Conservation (phyloP, 2,113 vertebrate species). For the Gadus chalcogrammus region DNA sequence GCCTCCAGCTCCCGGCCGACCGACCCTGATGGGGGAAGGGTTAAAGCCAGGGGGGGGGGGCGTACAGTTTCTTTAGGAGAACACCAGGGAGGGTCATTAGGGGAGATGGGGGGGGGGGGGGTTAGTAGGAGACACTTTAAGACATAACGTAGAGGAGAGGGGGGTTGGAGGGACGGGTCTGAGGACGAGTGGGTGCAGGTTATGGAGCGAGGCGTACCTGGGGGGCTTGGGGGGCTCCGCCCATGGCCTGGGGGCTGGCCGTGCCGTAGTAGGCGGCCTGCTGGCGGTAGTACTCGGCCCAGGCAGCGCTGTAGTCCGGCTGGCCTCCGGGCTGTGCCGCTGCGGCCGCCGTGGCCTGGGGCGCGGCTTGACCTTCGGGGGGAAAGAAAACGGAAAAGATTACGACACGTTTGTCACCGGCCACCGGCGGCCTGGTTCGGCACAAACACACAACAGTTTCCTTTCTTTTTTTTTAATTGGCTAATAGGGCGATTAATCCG, state of each 20-base stretch:
- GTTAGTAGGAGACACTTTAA: conserved; percentile 11
- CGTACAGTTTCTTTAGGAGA: neutral
- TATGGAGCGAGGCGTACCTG: conserved; percentile 73
- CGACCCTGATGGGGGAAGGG: conserved; percentile 77
- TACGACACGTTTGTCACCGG: neutral
- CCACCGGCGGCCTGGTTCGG: neutral
- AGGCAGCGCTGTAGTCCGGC: conserved; percentile 95
- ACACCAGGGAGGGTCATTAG: neutral
- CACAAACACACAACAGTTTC: neutral
- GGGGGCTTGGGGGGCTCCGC: conserved; percentile 84
- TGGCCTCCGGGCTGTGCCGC: conserved; percentile 87
- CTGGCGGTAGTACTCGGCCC: conserved; percentile 97
- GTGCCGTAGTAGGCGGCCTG: conserved; percentile 97
- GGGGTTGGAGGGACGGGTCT: conserved; percentile 25
- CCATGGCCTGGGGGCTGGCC: conserved; percentile 91
- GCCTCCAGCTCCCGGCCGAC: conserved; percentile 82
- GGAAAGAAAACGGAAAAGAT: neutral
- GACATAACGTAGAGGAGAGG: neutral
- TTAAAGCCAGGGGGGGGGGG: conserved; percentile 33
- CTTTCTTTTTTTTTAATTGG: too few relatives aligned
- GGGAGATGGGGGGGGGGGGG: neutral
- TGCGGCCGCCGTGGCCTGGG: conserved; percentile 75
- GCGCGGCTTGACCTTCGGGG: conserved; percentile 71
- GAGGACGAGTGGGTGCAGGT: conserved; percentile 18
- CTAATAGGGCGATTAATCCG: too few relatives aligned